These are phyloP conservation scores for Argyrosomus japonicus DNA, from an alignment of 2,113 vertebrate species.

Conservation along the genomic window DNA sequence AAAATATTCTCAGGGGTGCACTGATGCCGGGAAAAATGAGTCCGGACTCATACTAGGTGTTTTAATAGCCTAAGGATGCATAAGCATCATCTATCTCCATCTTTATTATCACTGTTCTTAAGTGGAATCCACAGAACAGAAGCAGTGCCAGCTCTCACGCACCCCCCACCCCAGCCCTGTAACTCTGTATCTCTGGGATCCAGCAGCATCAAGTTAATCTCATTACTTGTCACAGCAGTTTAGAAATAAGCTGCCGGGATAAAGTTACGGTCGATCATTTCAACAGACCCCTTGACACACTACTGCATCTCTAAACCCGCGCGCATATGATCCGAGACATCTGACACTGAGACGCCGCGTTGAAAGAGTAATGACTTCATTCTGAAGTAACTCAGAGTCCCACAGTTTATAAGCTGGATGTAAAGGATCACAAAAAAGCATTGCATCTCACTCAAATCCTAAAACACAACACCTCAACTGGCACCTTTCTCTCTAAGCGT, in stretches of 20 bases:
- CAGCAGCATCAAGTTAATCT: constrained; percentile 18
- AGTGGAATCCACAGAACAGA: not conserved
- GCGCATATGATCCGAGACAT: not conserved
- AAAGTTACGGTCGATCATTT: constrained; percentile 28
- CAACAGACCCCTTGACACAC: constrained; percentile 12
- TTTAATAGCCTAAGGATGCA: not conserved
- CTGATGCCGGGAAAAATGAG: not conserved
- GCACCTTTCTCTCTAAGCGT: not conserved
- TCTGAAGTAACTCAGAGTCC: not conserved
- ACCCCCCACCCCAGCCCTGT: not conserved
- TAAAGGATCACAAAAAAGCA: not conserved
- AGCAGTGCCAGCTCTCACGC: not conserved
- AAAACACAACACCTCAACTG: constrained; percentile 16
- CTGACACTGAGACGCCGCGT: not conserved
- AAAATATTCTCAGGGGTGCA: not conserved
- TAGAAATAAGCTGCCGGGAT: constrained; percentile 5
- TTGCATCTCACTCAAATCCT: not conserved
- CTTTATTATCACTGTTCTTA: not conserved
- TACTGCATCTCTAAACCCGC: not conserved
- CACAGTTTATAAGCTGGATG: not conserved
- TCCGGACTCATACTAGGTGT: not conserved
- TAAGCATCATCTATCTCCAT: not conserved
- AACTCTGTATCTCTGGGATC: constrained; percentile 19
- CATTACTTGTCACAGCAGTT: constrained; percentile 40
- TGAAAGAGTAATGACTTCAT: constrained; percentile 2